Evolutionary conservation across 2,797 vertebrate genomes (phyloP), one percentile per base, ranked within the genome.

Genomic region (Anniella stebbinsi): DNA sequence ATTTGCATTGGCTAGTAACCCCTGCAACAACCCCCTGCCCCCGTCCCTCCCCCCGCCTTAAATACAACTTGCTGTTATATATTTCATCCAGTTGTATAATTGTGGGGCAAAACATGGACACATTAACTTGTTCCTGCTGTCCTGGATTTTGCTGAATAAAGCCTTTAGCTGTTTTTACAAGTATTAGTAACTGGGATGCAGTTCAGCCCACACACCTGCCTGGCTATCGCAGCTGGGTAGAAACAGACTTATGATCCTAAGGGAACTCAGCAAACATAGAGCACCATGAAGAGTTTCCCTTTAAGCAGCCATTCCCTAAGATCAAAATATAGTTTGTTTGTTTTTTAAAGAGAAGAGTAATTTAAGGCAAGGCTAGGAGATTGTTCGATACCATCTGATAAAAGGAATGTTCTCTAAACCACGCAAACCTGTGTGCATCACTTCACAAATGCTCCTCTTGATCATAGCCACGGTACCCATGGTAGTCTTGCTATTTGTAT

Each of bases 1-100:
- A 94, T 95, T 96, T 96, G 83, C 91, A 91, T 92, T 96, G 94
- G 93, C 90, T 93, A 86, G 54, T 86, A 90, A 91, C 67, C 93
- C 21, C 94, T 92, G 94, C 91, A 89, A 89, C 48, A 45, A 45
- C 83, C 41, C 30, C 41, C 30, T 41, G 17, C 38, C 51, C 36
- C 21, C 80, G 21, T 3, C 54, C 11, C 54, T 36, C 92, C 89
- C 7, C 54, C 11, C 54, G 36, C 92, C 89, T 92, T 93, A 94
- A 93, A 92, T 88, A 87, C n/a, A 90, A 94, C 67, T 91, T 89
- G 85, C 89, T 95, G 93, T 93, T 93, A 84, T 92, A 54, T 94
- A 94, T 93, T 95, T 95, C 93, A 90, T 89, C 91, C 90, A 89
- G 87, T 90, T 94, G 92, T 91, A 92, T 92, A 94, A 95, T 89